phyloP scores from a whole-genome alignment of 2,888 invertebrate species.

The Pheosia tremula region DNA sequence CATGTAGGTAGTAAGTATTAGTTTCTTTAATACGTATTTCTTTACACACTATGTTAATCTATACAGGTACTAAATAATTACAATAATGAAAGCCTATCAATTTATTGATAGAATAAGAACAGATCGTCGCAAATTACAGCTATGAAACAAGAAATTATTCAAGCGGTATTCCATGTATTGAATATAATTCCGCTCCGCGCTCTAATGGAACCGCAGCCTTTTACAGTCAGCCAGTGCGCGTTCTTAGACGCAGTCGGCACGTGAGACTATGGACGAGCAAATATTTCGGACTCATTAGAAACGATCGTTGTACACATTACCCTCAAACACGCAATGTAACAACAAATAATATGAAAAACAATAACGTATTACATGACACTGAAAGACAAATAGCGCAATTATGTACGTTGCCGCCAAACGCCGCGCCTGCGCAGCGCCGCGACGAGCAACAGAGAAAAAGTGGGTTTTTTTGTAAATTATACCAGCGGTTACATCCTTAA shows the following conservation, averaged over 20 bases:
- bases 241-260: not conserved
- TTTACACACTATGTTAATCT: too few relatives aligned
- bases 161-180: too few relatives aligned
- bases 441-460: constrained; percentile 37
- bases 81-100: too few relatives aligned
- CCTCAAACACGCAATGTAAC: constrained; percentile 43
- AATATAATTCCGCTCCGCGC: too few relatives aligned
- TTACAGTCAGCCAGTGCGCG: not conserved
- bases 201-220: too few relatives aligned
- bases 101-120: too few relatives aligned
- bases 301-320: constrained; percentile 40
- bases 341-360: constrained; percentile 45
- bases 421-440: constrained; percentile 13
- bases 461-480: constrained; percentile 22
- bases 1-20: too few relatives aligned
- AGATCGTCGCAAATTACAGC: too few relatives aligned
- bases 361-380: constrained; percentile 41
- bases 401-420: constrained; percentile 22
- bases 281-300: constrained; percentile 26
- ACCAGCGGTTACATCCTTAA: too few relatives aligned
- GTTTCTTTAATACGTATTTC: too few relatives aligned
- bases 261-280: not conserved
- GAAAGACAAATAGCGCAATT: constrained; percentile 48
- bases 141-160: too few relatives aligned
- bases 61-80: too few relatives aligned